These are phyloP conservation scores for Athene cunicularia DNA, from an alignment of 2,113 vertebrate species.

Conservation along the genomic window DNA sequence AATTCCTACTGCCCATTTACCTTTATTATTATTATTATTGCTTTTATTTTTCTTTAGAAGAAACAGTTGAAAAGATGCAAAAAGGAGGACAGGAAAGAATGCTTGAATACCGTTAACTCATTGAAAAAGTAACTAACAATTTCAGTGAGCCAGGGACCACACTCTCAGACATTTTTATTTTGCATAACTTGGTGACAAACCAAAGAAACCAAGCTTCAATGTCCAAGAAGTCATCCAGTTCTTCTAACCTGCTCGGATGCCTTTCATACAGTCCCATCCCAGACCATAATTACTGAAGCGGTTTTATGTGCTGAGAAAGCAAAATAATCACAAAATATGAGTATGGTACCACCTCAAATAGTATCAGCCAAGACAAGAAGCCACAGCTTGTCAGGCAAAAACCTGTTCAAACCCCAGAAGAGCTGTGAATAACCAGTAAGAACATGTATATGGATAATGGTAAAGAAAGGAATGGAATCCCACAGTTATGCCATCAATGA, in stretches of 20 bases:
- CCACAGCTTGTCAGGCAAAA: neutral
- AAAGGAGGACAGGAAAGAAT: neutral
- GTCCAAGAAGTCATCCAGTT: neutral
- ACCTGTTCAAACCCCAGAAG: neutral
- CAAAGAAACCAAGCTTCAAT: neutral
- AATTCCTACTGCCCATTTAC: neutral
- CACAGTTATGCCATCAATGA: neutral
- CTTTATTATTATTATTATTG: neutral
- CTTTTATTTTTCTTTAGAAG: neutral
- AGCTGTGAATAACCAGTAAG: neutral
- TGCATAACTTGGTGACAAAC: neutral
- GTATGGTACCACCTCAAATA: neutral
- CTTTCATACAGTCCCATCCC: neutral
- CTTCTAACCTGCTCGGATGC: neutral
- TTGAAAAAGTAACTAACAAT: neutral
- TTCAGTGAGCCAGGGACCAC: neutral
- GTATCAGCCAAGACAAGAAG: neutral
- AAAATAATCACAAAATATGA: neutral
- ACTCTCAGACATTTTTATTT: neutral
- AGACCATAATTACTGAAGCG: neutral
- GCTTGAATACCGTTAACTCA: rapidly evolving
- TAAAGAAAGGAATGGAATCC: neutral
- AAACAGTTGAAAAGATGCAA: neutral
- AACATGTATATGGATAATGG: neutral
- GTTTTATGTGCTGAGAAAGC: neutral